phyloP scores from a whole-genome alignment of 1,140 invertebrate genomes.

The Lethocerus indicus region DNA sequence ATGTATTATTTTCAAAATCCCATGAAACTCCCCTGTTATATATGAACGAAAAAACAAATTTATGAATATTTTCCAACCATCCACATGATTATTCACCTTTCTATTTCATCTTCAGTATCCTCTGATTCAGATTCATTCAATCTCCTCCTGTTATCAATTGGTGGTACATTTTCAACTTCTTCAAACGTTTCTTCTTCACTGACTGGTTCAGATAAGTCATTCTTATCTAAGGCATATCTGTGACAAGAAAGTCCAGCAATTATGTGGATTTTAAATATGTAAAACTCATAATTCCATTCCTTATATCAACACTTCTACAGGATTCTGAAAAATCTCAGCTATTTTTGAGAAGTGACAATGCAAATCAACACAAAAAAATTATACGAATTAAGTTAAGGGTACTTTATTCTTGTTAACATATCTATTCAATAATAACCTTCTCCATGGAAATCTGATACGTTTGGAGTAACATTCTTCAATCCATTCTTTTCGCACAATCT shows the following conservation, averaged over 20 bases:
- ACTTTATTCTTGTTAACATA: no score
- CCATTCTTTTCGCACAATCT: constrained; percentile 60
- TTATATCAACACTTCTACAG: background rate
- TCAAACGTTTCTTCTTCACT: constrained; percentile 33
- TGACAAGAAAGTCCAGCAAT: constrained; percentile 8
- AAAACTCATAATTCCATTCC: background rate
- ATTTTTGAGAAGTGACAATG: background rate
- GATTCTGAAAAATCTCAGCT: background rate
- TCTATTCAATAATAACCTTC: constrained; percentile 31
- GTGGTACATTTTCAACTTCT: constrained; percentile 14
- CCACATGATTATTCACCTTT: constrained; percentile 17
- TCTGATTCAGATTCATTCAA: constrained; percentile 13
- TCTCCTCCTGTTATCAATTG: constrained; percentile 1
- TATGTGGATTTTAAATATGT: background rate
- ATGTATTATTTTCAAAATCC: no score
- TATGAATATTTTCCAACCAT: background rate
- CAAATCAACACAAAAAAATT: background rate
- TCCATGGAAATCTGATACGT: constrained; percentile 52
- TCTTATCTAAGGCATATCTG: constrained; percentile 29
- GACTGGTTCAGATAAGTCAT: constrained; percentile 24
- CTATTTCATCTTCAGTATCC: constrained; percentile 37
- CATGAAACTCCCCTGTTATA: background rate
- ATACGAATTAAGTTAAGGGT: no score
- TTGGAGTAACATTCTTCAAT: constrained; percentile 45
- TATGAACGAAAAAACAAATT: background rate